Percentiles rank a stretch among this genome's conserved stretches.
Conservation (phyloP, 2,113 vertebrate species). For the Sterrhoptilus dennistouni region DNA sequence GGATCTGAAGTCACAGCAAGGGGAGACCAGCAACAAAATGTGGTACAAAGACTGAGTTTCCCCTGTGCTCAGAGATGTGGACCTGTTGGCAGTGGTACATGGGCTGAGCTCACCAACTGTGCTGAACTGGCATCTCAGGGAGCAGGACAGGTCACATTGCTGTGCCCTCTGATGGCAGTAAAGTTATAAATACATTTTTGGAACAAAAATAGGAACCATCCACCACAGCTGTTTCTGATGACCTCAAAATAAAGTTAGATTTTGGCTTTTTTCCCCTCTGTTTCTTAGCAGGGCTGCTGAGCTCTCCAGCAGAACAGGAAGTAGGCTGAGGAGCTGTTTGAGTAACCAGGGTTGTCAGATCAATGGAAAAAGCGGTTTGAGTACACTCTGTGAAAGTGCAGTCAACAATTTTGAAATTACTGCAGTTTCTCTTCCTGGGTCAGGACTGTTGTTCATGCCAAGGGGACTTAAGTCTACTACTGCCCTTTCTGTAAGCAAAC, state of each 20-base stretch:
- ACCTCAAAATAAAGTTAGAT: neutral
- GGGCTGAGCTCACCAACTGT: neutral
- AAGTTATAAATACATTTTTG: conserved; percentile 30
- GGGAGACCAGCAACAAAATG: neutral
- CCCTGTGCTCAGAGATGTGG: neutral
- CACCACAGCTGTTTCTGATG: conserved; percentile 24
- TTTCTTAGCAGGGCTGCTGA: neutral
- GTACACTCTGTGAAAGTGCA: conserved; percentile 49
- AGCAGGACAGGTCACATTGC: neutral
- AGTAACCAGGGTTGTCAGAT: conserved; percentile 37
- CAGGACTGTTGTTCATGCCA: neutral
- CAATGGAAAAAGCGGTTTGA: conserved; percentile 58
- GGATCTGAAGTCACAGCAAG: neutral
- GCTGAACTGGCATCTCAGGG: neutral
- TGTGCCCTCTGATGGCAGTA: neutral
- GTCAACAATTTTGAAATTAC: conserved; percentile 45
- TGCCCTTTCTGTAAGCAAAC: neutral
- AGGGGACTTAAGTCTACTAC: neutral
- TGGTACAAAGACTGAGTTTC: neutral
- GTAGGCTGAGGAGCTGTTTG: conserved; percentile 42
- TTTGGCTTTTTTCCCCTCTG: neutral
- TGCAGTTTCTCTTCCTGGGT: conserved; percentile 35
- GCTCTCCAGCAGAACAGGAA: conserved; percentile 62
- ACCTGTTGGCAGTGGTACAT: neutral
- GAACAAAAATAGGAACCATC: conserved; percentile 25